Conservation (phyloP, 2,113 vertebrate species). For the Campylomormyrus tamandua region DNA sequence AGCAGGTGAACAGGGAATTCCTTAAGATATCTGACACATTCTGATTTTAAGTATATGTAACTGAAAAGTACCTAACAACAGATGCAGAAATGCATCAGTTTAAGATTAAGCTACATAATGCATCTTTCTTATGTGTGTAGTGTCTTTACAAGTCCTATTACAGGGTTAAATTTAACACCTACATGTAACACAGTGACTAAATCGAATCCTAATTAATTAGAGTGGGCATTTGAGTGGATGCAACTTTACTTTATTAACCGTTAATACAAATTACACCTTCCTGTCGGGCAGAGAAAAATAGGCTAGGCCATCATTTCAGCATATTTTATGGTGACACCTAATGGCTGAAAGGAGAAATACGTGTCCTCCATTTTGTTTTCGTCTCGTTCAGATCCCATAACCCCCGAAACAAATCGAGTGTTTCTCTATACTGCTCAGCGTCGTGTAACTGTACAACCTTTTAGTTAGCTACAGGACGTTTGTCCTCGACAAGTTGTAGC, state of each 20-base stretch:
- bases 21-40: neutral
- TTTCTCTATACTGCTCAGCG: neutral
- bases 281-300: neutral
- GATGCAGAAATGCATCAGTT: neutral
- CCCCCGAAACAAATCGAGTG: neutral
- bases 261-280: neutral
- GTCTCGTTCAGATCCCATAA: neutral
- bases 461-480: neutral
- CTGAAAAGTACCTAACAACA: neutral
- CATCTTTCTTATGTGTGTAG: neutral
- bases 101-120: neutral
- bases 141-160: neutral
- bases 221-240: neutral
- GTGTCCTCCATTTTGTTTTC: constrained; percentile 12
- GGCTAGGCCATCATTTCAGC: neutral
- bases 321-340: constrained; percentile 9
- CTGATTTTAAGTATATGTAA: neutral
- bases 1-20: neutral
- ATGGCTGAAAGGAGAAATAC: neutral
- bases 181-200: neutral
- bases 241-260: neutral
- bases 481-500: neutral
- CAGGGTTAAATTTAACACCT: neutral
- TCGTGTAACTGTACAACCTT: neutral
- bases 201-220: neutral